Evolutionary conservation across 2,113 vertebrate species (phyloP).

Genomic region (Pampusana beccarii): DNA sequence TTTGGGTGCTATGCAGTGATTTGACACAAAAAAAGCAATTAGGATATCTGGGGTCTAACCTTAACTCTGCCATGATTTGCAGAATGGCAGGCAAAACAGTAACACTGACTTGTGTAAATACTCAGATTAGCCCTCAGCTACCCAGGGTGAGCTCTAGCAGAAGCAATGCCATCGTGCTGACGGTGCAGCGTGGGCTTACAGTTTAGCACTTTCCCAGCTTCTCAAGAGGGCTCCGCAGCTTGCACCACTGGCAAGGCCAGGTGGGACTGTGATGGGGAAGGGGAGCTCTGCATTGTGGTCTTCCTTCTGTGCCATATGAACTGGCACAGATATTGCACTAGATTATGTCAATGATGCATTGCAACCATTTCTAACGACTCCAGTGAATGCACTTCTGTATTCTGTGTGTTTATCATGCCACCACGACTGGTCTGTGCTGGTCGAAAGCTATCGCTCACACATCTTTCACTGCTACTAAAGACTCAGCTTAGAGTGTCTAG

Average conservation of each 20-base stretch:
- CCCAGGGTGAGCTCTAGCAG: neutral
- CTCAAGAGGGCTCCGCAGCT: neutral
- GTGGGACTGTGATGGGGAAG: neutral
- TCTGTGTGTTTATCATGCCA: accelerated
- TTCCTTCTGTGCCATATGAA: neutral
- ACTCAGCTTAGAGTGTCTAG: neutral
- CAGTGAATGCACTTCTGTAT: neutral
- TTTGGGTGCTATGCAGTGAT: neutral
- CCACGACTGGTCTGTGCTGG: too few species aligned
- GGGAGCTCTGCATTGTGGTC: neutral
- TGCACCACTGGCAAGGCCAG: accelerated
- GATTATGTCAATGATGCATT: too few species aligned
- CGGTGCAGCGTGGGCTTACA: accelerated
- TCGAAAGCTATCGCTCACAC: neutral
- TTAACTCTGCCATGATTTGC: neutral
- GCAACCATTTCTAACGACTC: neutral
- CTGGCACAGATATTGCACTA: too few species aligned
- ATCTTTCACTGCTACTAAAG: neutral
- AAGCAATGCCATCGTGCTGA: neutral
- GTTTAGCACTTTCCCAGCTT: neutral
- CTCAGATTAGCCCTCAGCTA: too few species aligned
- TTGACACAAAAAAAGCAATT: neutral
- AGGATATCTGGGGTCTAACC: neutral
- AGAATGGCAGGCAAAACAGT: neutral
- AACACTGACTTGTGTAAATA: neutral